Percentiles rank a stretch among this genome's conserved stretches.
Conservation (phyloP, 2,888 invertebrate genomes). For the Protonemura montana region DNA sequence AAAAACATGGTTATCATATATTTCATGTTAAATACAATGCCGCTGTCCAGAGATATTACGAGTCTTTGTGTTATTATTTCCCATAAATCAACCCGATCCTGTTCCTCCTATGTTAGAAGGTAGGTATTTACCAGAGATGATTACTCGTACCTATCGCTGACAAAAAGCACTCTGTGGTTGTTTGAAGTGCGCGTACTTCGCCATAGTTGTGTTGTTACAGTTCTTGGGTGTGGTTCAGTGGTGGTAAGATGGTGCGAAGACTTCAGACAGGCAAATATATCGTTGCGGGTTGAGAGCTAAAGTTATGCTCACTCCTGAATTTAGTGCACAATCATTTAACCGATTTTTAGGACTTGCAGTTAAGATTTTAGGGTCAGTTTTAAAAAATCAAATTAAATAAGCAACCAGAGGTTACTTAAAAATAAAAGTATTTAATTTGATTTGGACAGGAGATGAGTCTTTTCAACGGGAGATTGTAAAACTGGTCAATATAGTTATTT, state of each 20-base stretch:
- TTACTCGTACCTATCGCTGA: not conserved
- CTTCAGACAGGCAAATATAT: not conserved
- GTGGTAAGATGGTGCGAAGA: not conserved
- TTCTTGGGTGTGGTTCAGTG: not conserved
- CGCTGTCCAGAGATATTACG: not conserved
- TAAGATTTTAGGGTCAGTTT: no score
- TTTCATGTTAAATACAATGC: not conserved
- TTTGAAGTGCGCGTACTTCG: not conserved
- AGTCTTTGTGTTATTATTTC: constrained; percentile 13
- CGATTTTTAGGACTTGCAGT: not conserved
- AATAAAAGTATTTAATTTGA: no score
- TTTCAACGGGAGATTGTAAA: no score
- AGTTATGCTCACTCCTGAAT: not conserved
- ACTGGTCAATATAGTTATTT: no score
- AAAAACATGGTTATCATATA: not conserved
- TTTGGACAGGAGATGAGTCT: no score
- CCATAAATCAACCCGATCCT: not conserved
- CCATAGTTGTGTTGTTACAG: not conserved
- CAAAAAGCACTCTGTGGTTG: constrained; percentile 7
- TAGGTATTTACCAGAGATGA: not conserved
- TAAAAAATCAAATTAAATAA: no score
- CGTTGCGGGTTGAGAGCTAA: not conserved
- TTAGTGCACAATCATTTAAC: not conserved
- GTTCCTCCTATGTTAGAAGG: not conserved
- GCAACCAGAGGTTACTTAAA: no score